These are phyloP conservation scores for Dicycla oo DNA, from an alignment of 2,888 invertebrate species.

Conservation along the genomic window DNA sequence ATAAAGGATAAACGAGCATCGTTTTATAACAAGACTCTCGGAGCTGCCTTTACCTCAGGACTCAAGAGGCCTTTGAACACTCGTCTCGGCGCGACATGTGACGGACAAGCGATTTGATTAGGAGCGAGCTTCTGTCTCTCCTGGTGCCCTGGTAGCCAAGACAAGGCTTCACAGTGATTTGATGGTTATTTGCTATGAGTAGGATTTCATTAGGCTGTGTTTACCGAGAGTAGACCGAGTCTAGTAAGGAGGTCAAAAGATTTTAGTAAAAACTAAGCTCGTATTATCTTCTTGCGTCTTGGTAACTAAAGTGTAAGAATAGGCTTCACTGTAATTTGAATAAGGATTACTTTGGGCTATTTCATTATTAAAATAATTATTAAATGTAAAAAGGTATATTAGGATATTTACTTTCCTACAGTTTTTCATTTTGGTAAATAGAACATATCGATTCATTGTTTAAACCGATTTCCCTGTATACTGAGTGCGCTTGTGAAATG, in stretches of 20 bases:
- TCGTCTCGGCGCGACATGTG: constrained; percentile 43
- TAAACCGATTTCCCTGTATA: not conserved
- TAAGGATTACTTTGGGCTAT: not conserved
- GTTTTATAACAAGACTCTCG: constrained; percentile 1
- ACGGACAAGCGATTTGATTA: constrained; percentile 58
- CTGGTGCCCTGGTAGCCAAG: constrained; percentile 1
- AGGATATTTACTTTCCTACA: not conserved
- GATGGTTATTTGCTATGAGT: constrained; percentile 16
- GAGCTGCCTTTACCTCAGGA: not conserved
- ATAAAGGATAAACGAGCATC: constrained; percentile 5
- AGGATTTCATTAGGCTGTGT: not conserved
- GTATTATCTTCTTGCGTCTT: not conserved
- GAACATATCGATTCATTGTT: constrained; percentile 1
- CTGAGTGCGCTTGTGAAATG: constrained; percentile 21
- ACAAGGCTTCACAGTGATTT: constrained; percentile 15
- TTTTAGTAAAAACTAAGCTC: not conserved
- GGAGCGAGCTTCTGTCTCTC: constrained; percentile 26
- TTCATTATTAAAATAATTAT: not conserved
- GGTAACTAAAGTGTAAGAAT: not conserved
- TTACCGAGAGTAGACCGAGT: not conserved
- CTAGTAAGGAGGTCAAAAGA: not conserved
- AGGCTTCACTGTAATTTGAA: not conserved
- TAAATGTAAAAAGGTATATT: not conserved
- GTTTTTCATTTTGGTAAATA: not conserved
- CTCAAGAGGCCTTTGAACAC: constrained; percentile 27